Evolutionary conservation across 2,797 vertebrate species (phyloP), one percentile per base, ranked within the genome.

Genomic region (Poecilia picta): DNA sequence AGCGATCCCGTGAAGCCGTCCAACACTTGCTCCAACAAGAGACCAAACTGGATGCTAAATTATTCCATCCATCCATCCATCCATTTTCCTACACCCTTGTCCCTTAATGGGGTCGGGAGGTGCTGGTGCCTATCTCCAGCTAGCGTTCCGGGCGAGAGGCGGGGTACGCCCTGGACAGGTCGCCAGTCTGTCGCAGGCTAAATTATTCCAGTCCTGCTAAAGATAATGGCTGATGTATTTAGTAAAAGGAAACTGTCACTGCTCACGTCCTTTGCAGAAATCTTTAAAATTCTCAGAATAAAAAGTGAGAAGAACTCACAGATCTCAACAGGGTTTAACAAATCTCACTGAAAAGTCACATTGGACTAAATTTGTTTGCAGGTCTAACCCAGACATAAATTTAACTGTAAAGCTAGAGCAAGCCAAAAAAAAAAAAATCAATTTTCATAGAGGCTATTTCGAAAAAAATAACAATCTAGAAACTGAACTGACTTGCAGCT

Each of bases 1-100:
- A 77, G 76, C 15, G 25, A 51, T 71, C 45, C 46, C 74, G 81
- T 84, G 83, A 88, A 85, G 70, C 71, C 82, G 75, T 78, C 76
- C 25, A 84, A 83, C 59, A 84, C 75, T 86, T 82, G n/a, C 83
- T 66, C 68, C 64, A 16, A 76, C 31, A 46, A 76, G 74, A 77
- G 45, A 72, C 10, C 28, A 51, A 78, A 75, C 62, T 28, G 12
- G 59, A 81, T 55, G 72, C 7, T 15, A 6, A 75, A 45, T 5
- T 16, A 39, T 36, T 81, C 53, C 82, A 76, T n/a, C n/a, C n/a
- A n/a, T n/a, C n/a, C n/a, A n/a, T n/a, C n/a, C n/a, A n/a, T n/a
- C n/a, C n/a, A n/a, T n/a, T n/a, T n/a, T n/a, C n/a, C n/a, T n/a
- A n/a, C n/a, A n/a, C n/a, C n/a, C n/a, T n/a, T n/a, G n/a, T n/a